Conservation (phyloP, 2,888 invertebrate genomes). For the Rotaria magnacalcarata region DNA sequence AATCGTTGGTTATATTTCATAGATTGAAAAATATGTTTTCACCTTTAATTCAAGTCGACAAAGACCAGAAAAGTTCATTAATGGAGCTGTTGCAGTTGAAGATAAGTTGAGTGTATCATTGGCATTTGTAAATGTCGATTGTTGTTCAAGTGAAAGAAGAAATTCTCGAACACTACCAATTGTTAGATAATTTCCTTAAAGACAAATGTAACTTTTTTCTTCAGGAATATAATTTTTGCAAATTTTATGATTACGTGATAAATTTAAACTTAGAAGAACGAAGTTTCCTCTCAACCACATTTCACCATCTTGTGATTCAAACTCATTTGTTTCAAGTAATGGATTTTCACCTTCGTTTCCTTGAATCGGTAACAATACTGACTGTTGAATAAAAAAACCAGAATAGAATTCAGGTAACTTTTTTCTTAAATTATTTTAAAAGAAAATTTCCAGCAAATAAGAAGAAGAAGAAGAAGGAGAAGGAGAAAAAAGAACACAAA, state of each 20-base stretch:
- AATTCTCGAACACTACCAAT: not conserved
- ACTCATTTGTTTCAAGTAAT: not conserved
- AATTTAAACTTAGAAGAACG: not conserved
- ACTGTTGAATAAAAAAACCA: not conserved
- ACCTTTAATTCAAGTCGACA: conserved; percentile 19
- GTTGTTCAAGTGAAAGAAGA: not conserved
- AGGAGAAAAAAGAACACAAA: not conserved
- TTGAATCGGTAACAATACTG: not conserved
- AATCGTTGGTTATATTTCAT: too few relatives aligned
- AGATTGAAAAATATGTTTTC: too few relatives aligned
- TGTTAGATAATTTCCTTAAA: conserved; percentile 22
- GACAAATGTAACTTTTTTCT: not conserved
- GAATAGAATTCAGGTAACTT: not conserved
- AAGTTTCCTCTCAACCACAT: conserved; percentile 11
- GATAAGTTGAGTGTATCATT: not conserved
- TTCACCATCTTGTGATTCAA: not conserved
- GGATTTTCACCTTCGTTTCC: not conserved
- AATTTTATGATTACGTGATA: not conserved
- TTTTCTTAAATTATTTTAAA: not conserved
- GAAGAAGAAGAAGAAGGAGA: not conserved
- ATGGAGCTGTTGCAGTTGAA: not conserved
- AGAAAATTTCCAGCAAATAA: not conserved
- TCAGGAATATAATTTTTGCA: too few relatives aligned
- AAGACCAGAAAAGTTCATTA: not conserved
- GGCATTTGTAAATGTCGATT: not conserved